phyloP scores from a whole-genome alignment of 2,888 invertebrate genomes.

The Apodemia duryi region DNA sequence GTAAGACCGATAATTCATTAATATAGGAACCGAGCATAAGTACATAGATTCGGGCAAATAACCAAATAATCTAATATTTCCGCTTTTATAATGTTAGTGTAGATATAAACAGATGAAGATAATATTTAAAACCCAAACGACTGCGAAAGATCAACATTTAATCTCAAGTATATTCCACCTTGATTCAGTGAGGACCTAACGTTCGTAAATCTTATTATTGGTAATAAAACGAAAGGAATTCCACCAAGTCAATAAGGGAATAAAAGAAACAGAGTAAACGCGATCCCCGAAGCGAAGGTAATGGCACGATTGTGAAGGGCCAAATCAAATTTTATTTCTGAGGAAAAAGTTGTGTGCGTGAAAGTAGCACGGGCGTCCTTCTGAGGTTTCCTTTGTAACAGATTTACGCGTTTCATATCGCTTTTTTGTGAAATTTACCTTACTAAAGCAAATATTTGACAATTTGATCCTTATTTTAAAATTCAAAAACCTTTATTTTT shows the following conservation, averaged over 20 bases:
- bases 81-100: no score
- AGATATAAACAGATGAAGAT: background rate
- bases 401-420: background rate
- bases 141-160: constrained; percentile 5
- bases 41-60: no score
- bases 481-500: no score
- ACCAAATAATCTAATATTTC: no score
- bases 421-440: background rate
- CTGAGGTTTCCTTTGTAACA: background rate
- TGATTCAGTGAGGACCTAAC: constrained; percentile 14
- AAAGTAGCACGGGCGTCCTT: constrained; percentile 8
- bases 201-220: constrained; percentile 16
- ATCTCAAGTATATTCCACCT: background rate
- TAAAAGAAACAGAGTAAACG: constrained; percentile 37
- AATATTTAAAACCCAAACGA: background rate
- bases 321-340: constrained; percentile 38
- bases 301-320: constrained; percentile 50
- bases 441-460: no score
- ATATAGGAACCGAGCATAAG: no score
- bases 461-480: no score
- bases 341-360: constrained; percentile 8
- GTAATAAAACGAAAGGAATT: constrained; percentile 15
- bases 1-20: no score
- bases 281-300: constrained; percentile 48
- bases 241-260: constrained; percentile 31